Conservation (phyloP, 1,140 invertebrate species). For the Pseudomyrmex cubaensis region DNA sequence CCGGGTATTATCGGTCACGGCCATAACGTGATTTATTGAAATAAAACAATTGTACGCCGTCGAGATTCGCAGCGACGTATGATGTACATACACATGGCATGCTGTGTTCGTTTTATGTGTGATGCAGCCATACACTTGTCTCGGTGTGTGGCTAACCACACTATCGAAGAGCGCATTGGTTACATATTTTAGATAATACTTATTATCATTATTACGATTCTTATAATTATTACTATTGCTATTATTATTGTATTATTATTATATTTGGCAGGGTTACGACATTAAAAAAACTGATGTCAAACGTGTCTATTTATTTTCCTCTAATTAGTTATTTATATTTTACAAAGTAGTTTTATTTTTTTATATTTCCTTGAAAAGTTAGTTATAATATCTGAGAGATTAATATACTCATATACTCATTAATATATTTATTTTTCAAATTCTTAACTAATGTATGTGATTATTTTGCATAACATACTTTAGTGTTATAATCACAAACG, state of each 20-base stretch:
- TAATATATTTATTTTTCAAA: not conserved
- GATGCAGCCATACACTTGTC: slow-evolving; percentile 64
- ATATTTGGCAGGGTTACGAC: slow-evolving; percentile 86
- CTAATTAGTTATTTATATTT: too few relatives aligned
- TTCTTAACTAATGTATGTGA: not conserved
- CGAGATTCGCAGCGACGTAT: slow-evolving; percentile 47
- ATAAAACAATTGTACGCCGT: slow-evolving; percentile 56
- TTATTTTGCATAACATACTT: not conserved
- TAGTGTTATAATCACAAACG: slow-evolving; percentile 17
- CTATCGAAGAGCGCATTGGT: slow-evolving; percentile 75
- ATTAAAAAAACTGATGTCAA: slow-evolving; percentile 77
- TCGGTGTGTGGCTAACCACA: slow-evolving; percentile 65
- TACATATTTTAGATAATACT: slow-evolving; percentile 79
- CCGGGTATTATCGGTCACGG: slow-evolving; percentile 39
- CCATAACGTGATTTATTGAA: slow-evolving; percentile 65
- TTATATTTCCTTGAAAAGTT: too few relatives aligned
- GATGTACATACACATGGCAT: slow-evolving; percentile 39
- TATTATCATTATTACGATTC: slow-evolving; percentile 79
- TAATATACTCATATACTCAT: not conserved
- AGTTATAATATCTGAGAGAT: too few relatives aligned
- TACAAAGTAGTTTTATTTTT: too few relatives aligned
- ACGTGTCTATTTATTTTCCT: not conserved
- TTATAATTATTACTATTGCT: slow-evolving; percentile 80
- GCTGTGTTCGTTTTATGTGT: slow-evolving; percentile 49
- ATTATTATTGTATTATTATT: slow-evolving; percentile 85